Evolutionary conservation across 2,113 vertebrate genomes (phyloP).

Genomic region (Oreocharis arfaki): DNA sequence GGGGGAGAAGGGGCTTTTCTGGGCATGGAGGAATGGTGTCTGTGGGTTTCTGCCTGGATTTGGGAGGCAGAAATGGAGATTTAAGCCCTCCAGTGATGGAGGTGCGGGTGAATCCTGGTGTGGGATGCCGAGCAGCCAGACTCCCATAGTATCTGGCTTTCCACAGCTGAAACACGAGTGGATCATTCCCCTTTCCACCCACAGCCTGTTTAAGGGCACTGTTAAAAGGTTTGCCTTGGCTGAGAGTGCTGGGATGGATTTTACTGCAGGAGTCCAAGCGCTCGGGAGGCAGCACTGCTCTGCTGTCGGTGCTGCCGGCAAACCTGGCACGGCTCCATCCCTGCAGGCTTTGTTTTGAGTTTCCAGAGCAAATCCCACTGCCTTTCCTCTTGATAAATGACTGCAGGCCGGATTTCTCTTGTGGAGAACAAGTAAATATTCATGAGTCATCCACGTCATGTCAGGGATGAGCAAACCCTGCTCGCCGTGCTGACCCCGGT

Average conservation of each 20-base stretch:
- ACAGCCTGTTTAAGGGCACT: background rate
- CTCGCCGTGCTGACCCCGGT: rapidly evolving
- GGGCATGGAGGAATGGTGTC: rapidly evolving
- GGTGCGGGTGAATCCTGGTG: background rate
- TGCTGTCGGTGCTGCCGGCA: rapidly evolving
- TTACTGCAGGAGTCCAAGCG: background rate
- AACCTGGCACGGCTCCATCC: background rate
- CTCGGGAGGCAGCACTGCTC: rapidly evolving
- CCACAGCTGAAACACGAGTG: rapidly evolving
- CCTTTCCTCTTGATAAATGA: constrained; percentile 1
- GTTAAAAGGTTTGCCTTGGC: background rate
- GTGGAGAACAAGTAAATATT: constrained; percentile 25
- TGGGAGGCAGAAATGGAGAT: background rate
- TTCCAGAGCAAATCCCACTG: background rate
- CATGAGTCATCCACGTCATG: background rate
- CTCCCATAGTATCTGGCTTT: rapidly evolving
- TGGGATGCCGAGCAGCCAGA: background rate
- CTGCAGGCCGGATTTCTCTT: background rate
- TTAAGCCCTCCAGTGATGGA: background rate
- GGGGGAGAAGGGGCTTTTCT: background rate
- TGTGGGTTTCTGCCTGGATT: background rate
- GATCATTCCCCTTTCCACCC: background rate
- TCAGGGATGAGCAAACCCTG: background rate
- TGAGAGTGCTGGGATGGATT: background rate
- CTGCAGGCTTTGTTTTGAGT: background rate